Evolutionary conservation across 1,140 invertebrate genomes (phyloP).

Genomic region (Lethrus apterus): DNA sequence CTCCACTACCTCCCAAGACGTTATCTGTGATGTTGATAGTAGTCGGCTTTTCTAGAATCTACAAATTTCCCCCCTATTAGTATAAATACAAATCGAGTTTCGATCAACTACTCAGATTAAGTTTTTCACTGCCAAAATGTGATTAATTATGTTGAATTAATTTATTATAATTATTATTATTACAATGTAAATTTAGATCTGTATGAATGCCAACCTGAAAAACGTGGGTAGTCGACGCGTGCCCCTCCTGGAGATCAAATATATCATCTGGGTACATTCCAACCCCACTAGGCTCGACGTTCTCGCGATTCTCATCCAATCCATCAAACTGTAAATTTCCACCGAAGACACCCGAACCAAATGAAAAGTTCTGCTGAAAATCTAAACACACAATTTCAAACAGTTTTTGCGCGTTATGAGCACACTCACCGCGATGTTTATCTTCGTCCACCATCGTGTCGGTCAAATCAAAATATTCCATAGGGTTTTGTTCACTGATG

Average conservation of each 20-base stretch:
- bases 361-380: constrained; percentile 1
- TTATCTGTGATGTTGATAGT: constrained; percentile 4
- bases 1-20: background rate
- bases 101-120: too few relatives aligned
- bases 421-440: too few relatives aligned
- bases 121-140: too few relatives aligned
- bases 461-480: too few relatives aligned
- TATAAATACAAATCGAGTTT: too few relatives aligned
- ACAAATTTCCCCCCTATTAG: too few relatives aligned
- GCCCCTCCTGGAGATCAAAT: background rate
- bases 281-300: constrained; percentile 2
- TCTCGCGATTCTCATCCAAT: background rate
- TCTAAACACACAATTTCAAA: too few relatives aligned
- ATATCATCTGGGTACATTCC: constrained; percentile 3
- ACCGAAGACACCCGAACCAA: constrained; percentile 1
- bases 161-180: too few relatives aligned
- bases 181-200: background rate
- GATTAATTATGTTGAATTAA: too few relatives aligned
- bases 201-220: constrained; percentile 4
- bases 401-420: too few relatives aligned
- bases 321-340: constrained; percentile 5
- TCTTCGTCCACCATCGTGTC: too few relatives aligned
- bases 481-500: too few relatives aligned
- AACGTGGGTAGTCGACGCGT: constrained; percentile 3
- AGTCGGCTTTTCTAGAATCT: constrained; percentile 6